These are phyloP conservation scores for Neomonachus schauinslandi DNA, from an alignment of 2,113 vertebrate genomes.

Conservation along the genomic window DNA sequence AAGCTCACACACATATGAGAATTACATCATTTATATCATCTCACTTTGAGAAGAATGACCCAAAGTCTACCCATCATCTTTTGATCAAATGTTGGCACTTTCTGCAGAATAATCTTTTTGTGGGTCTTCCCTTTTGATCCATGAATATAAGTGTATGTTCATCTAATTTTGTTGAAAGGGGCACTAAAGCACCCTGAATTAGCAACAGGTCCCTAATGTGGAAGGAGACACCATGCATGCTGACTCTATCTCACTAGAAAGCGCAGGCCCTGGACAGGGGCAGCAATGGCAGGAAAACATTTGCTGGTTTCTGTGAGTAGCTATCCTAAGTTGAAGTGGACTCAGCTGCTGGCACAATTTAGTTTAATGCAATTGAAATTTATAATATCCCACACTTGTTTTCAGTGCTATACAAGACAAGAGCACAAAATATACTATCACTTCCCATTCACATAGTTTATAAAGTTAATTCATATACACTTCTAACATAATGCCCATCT, in stretches of 20 bases:
- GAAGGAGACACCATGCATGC: neutral
- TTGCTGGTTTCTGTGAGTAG: too few species aligned
- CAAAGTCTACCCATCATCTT: neutral
- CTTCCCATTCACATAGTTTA: neutral
- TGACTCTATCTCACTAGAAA: neutral
- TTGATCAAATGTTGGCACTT: neutral
- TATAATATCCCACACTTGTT: neutral
- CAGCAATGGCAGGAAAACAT: neutral
- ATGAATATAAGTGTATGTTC: neutral
- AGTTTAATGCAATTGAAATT: neutral
- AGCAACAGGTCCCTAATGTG: neutral
- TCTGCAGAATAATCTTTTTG: neutral
- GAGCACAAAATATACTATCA: neutral
- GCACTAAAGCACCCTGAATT: neutral
- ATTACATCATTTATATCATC: neutral
- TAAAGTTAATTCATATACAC: neutral
- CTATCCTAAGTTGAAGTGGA: neutral
- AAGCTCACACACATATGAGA: neutral
- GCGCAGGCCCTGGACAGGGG: neutral
- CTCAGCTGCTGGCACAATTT: neutral
- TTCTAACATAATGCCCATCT: neutral
- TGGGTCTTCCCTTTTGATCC: neutral
- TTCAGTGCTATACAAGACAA: neutral
- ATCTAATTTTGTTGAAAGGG: neutral
- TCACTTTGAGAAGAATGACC: neutral